Base-by-base conservation (phyloP, 2,888 invertebrate genomes). In the Pediacus dermestoides region DNA sequence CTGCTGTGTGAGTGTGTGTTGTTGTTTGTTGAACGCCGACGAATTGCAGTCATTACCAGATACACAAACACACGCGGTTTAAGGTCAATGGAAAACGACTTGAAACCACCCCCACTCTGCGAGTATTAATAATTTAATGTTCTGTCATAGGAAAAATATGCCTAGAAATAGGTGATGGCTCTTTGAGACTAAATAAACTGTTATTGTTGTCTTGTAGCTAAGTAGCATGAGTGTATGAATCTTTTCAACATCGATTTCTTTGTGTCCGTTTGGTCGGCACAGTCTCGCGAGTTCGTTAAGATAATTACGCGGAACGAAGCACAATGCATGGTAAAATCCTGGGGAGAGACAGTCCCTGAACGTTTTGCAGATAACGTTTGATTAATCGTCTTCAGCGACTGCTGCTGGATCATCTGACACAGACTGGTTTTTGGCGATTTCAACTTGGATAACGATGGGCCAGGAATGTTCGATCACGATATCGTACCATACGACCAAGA, bases 391-490 rank as follows among this genome's bases (percentile, higher is more conserved):
- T 43, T 53, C 23, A 56, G 57, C 60, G 58, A 59, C 56, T 57
- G 28, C 53, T 50, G 58, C 58, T 56, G 58, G 61, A 63, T 64
- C 59, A 62, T 63, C 61, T 60, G 60, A 57, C 59, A 54, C 55
- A 58, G 60, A 61, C 64, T 58, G 61, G 62, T 64, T 64, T 65
- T 64, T 60, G 66, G 60, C 64, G 64, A 64, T 63, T 58, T 55
- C 54, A 55, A 55, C 44, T 49, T 52, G 60, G 3, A 14, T 61
- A n/a, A 7, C 49, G 52, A 48, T 53, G 52, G 55, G 52, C 57
- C 55, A 57, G 50, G 60, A 61, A 61, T 63, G 61, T 59, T 60
- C 59, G 55, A 62, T 63, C 59, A 52, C 56, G 59, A 61, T 60
- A 58, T 33, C 48, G 46, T 42, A 34, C 45, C 42, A 38, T 39